Evolutionary conservation across 2,888 invertebrate genomes (phyloP).

Genomic region (Protodeltote pygarga): DNA sequence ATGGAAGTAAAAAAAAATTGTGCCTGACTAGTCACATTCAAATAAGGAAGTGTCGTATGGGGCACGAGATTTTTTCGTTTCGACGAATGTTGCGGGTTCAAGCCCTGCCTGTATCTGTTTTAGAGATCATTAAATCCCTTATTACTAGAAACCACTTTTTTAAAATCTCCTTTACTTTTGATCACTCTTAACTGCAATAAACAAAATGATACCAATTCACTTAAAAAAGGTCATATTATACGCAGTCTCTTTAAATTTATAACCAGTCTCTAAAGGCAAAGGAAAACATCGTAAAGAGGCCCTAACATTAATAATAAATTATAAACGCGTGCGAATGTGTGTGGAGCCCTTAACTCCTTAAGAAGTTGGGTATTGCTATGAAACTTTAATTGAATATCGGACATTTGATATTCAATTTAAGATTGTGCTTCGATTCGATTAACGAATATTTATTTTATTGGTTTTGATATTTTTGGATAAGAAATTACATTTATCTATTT

Average conservation of each 20-base stretch:
- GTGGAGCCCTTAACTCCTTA: conserved; percentile 17
- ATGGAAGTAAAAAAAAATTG: too few species aligned
- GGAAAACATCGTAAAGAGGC: conserved; percentile 20
- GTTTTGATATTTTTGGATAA: too few species aligned
- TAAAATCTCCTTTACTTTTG: too few species aligned
- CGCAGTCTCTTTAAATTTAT: conserved; percentile 33
- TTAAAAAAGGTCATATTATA: conserved; percentile 35
- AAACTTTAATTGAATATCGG: conserved; percentile 18
- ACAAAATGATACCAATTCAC: conserved; percentile 35
- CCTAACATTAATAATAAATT: conserved; percentile 38
- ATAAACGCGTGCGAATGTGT: conserved; percentile 16
- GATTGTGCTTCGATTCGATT: conserved; percentile 5
- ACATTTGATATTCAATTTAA: conserved; percentile 28
- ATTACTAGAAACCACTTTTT: too few species aligned
- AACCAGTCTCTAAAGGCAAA: conserved; percentile 8
- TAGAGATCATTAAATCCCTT: too few species aligned
- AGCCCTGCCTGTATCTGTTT: too few species aligned
- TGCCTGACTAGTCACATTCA: too few species aligned
- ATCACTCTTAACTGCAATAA: conserved; percentile 11
- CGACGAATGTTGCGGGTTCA: too few species aligned
- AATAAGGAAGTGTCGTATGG: too few species aligned
- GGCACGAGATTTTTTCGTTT: too few species aligned
- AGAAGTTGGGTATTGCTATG: conserved; percentile 9
- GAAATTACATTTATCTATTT: too few species aligned
- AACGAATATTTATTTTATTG: too few species aligned